Evolutionary conservation across 2,888 invertebrate species (phyloP).

Genomic region (Calliscelio sp.): DNA sequence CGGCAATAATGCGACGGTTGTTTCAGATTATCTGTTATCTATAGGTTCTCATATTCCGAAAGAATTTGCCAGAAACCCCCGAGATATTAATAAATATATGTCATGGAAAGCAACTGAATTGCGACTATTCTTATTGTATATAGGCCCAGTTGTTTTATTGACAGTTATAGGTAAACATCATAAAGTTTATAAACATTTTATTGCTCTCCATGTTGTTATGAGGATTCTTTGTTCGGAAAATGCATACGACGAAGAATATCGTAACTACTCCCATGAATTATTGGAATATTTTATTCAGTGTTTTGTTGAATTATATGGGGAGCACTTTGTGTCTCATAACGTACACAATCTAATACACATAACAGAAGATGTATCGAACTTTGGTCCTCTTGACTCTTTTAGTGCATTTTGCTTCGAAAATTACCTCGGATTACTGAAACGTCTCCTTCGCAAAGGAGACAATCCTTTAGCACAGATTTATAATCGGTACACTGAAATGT

Average conservation of each 20-base stretch:
- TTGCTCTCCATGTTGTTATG: slow-evolving; percentile 73
- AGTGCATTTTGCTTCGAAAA: slow-evolving; percentile 75
- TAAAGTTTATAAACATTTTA: slow-evolving; percentile 72
- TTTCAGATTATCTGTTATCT: slow-evolving; percentile 21
- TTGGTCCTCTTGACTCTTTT: slow-evolving; percentile 73
- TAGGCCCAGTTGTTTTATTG: slow-evolving; percentile 73
- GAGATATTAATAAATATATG: slow-evolving; percentile 70
- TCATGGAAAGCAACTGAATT: slow-evolving; percentile 77
- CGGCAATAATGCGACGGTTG: slow-evolving; percentile 27
- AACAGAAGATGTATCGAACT: slow-evolving; percentile 65
- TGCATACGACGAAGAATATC: not conserved
- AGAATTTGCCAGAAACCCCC: slow-evolving; percentile 75
- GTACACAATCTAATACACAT: slow-evolving; percentile 76
- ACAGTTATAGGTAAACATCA: slow-evolving; percentile 49
- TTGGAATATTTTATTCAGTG: slow-evolving; percentile 74
- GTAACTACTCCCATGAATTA: slow-evolving; percentile 33
- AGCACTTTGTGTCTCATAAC: slow-evolving; percentile 70
- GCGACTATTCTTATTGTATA: slow-evolving; percentile 75
- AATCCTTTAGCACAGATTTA: slow-evolving; percentile 58
- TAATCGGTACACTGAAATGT: slow-evolving; percentile 17
- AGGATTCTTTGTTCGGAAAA: slow-evolving; percentile 68
- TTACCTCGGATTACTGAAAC: slow-evolving; percentile 69
- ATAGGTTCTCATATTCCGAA: slow-evolving; percentile 50
- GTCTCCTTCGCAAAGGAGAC: slow-evolving; percentile 55
- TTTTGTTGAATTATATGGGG: slow-evolving; percentile 71